phyloP scores from a whole-genome alignment of 2,797 vertebrate species.

The Menidia menidia region DNA sequence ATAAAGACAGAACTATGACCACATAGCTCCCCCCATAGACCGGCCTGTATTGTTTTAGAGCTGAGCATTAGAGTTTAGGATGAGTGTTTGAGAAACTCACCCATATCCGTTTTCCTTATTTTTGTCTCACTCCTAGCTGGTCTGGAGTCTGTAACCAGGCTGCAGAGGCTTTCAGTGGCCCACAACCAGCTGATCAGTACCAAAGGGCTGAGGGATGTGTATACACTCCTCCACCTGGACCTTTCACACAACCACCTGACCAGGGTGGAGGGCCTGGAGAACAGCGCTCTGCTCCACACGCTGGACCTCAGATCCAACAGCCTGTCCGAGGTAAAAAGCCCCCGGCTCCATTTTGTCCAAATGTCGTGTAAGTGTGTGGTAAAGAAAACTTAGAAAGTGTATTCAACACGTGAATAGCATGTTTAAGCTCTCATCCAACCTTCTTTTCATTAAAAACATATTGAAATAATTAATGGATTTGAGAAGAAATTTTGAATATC shows the following conservation, averaged over 20 bases:
- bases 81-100: slow-evolving; percentile 3
- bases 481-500: too few relatives aligned
- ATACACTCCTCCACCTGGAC: slow-evolving; percentile 88
- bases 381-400: background rate
- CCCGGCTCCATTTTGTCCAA: too few relatives aligned
- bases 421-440: background rate
- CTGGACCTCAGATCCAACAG: slow-evolving; percentile 91
- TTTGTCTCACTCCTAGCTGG: slow-evolving; percentile 82
- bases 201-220: slow-evolving; percentile 85
- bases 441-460: too few relatives aligned
- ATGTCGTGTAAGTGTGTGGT: too few relatives aligned
- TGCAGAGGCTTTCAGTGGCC: slow-evolving; percentile 88
- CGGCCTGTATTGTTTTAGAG: background rate
- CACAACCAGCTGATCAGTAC: slow-evolving; percentile 94
- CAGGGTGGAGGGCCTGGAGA: slow-evolving; percentile 87
- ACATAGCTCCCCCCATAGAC: background rate
- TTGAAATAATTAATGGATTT: too few relatives aligned
- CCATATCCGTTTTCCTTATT: slow-evolving; percentile 8
- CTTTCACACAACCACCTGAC: slow-evolving; percentile 93
- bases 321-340: slow-evolving; percentile 87
- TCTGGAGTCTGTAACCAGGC: slow-evolving; percentile 85
- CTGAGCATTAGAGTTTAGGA: background rate
- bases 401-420: background rate
- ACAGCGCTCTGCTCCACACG: slow-evolving; percentile 87
- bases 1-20: background rate